Evolutionary conservation across 2,797 vertebrate genomes (phyloP), one percentile per base, ranked within the genome.

Genomic region (Gobio occitaniae): DNA sequence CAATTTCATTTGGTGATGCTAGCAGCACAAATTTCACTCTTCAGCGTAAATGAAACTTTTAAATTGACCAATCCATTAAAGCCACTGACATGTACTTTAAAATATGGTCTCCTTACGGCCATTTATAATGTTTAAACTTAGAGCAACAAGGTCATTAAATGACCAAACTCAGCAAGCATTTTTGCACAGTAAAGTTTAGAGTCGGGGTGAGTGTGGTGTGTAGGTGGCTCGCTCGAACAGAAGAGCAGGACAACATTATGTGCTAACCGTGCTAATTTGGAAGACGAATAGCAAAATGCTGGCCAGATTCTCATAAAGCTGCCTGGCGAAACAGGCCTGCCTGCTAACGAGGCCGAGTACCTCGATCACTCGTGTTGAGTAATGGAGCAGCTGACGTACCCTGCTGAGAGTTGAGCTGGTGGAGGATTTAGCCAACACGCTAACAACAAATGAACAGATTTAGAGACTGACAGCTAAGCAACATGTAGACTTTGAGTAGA

Each of bases 181-280:
- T 65, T 17, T 38, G 54, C 71, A 61, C 3, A 0, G 68, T 47
- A 70, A 76, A 86, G 50, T 76, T 76, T 70, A 52, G 44, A 80
- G 50, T 48, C 25, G 4, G 80, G 68, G 66, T 71, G n/a, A 72
- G 78, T 72, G 68, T 79, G 86, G 47, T 68, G 76, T 77, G 76
- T 86, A 76, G 66, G 81, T 80, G 59, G 81, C 68, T 80, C 65
- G 70, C 8, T 63, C 36, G 59, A 86, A 78, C 76, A 70, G 76
- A 84, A 66, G 50, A 83, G 68, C 74, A 79, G 44, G 76, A 63
- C 78, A 86, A 87, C 85, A 88, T 25, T 81, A 86, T 12, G 48
- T 83, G 81, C 86, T 84, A 74, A 86, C 86, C 19, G n/a, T 59
- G 82, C 83, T 88, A 88, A 89, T 83, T 78, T 76, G 69, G 69